Evolutionary conservation across 1,140 invertebrate species (phyloP), one percentile per base, ranked within the genome.

Genomic region (Olivierus martensii): DNA sequence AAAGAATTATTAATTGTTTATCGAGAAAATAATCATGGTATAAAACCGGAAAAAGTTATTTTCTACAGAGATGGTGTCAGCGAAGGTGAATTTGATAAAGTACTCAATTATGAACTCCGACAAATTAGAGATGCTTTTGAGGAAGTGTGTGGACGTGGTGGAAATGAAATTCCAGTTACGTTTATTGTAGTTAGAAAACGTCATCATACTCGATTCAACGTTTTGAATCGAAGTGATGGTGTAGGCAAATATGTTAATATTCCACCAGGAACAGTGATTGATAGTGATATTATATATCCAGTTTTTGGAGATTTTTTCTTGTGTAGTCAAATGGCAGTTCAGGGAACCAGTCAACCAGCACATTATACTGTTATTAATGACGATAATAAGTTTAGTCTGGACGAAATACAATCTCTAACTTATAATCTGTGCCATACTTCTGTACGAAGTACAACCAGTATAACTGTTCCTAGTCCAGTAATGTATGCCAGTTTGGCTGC

Each of bases 271-370:
- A 90, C 87, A 0, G 72, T 82, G 4, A 85, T 93, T 0, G 89
- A 94, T 62, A 79, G 72, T 0, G 63, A 72, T 1, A 90, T 95
- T 11, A 82, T 82, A 0, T 84, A 89, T 70, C 82, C 84, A 0
- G 77, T 74, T 1, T 78, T 87, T 60, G 72, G 83, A 49, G 87
- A 93, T 68, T 93, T 91, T 68, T 93, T 85, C 66, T 71, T 94
- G 56, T 82, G 83, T 49, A 76, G 75, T 51, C 78, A 80, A 37
- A 36, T 38, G 36, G 79, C 77, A 58, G 75, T 81, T 44, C 78
- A 62, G 49, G 61, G 61, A 21, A 62, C 61, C 1, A 53, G 48
- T 10, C 35, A 52, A 14, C 61, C 61, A 3, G 42, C 54, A 11
- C 60, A 62, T 19, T 62, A 61, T 41, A 51, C 50, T 3, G 58